These are phyloP conservation scores for Caenorhabditis sulstoni DNA, from an alignment of 2,888 invertebrate genomes.

Conservation along the genomic window DNA sequence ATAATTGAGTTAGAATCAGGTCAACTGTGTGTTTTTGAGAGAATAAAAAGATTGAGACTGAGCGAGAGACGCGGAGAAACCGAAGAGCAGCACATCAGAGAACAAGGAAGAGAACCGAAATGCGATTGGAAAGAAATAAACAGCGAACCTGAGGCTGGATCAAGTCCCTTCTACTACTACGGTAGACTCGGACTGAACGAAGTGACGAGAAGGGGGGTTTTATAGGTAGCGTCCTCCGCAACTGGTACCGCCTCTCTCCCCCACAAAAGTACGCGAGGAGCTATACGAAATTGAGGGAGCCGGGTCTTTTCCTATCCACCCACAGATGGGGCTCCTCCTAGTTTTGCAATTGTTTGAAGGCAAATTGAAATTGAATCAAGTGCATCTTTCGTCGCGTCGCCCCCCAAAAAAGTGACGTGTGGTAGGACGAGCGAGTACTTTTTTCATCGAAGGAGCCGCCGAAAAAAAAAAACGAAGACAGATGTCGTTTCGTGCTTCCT, in stretches of 20 bases:
- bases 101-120: too few species aligned
- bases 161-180: too few species aligned
- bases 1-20: slow-evolving; percentile 50
- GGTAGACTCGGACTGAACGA: too few species aligned
- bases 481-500: slow-evolving; percentile 13
- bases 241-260: slow-evolving; percentile 31
- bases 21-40: slow-evolving; percentile 20
- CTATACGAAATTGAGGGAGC: slow-evolving; percentile 42
- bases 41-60: background rate
- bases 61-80: slow-evolving; percentile 2
- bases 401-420: slow-evolving; percentile 44
- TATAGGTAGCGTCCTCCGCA: slow-evolving; percentile 18
- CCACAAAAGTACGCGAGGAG: slow-evolving; percentile 39
- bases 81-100: background rate
- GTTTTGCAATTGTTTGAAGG: slow-evolving; percentile 43
- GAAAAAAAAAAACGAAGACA: background rate
- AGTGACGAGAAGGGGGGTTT: background rate
- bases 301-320: slow-evolving; percentile 22
- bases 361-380: slow-evolving; percentile 57
- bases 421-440: slow-evolving; percentile 8
- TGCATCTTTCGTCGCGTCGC: slow-evolving; percentile 8
- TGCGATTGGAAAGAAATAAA: slow-evolving; percentile 1
- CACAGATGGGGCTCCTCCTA: slow-evolving; percentile 41
- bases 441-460: too few species aligned
- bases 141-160: background rate